A percentile compares a stretch with the other conserved stretches of the same genome.
These are phyloP conservation scores for Cercopithecus mona DNA, from an alignment of 2,113 vertebrate species.

Conservation along the genomic window DNA sequence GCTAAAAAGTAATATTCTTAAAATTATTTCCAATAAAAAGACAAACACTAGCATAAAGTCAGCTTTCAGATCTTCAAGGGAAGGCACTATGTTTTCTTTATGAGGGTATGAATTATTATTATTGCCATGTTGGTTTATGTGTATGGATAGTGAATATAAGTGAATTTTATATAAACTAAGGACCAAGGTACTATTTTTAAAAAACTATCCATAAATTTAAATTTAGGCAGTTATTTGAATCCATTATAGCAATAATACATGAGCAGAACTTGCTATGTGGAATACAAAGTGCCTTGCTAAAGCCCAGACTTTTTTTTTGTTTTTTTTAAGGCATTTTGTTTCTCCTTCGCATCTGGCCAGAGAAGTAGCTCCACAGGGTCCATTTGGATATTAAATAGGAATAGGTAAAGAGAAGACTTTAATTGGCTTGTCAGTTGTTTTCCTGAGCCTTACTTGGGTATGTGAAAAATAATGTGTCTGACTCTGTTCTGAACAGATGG, in stretches of 20 bases:
- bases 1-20: conserved; percentile 61
- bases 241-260: conserved; percentile 35
- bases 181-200: conserved; percentile 11
- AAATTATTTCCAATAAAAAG: conserved; percentile 71
- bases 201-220: conserved; percentile 51
- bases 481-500: conserved; percentile 65
- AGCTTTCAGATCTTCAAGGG: conserved; percentile 51
- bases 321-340: not conserved
- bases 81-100: conserved; percentile 45
- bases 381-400: conserved; percentile 37
- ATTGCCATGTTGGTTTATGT: conserved; percentile 59
- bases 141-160: conserved; percentile 45
- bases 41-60: conserved; percentile 55
- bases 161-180: conserved; percentile 61
- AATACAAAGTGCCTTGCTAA: conserved; percentile 32
- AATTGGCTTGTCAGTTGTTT: conserved; percentile 53
- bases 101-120: conserved; percentile 61
- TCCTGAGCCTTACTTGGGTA: conserved; percentile 21
- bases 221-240: conserved; percentile 58
- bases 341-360: not conserved
- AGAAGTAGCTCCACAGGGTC: not conserved
- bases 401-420: conserved; percentile 36
- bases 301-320: not conserved
- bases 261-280: not conserved
- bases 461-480: conserved; percentile 33